Percentiles rank a stretch among this genome's conserved stretches.
Evolutionary conservation across 2,113 vertebrate genomes (phyloP).

Genomic region (Pristiophorus japonicus): DNA sequence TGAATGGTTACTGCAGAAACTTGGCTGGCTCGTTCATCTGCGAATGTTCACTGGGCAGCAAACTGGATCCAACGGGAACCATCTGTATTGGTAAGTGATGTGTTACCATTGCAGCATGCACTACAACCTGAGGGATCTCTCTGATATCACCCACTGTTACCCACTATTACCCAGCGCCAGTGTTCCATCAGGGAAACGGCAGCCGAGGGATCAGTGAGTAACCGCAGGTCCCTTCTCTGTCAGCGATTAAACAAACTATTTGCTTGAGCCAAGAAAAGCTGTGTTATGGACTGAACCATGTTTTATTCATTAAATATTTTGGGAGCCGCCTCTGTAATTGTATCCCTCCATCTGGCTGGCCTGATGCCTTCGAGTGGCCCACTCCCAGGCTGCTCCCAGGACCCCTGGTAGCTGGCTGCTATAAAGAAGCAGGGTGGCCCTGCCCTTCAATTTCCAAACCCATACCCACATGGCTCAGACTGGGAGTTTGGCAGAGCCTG

Average conservation of each 20-base stretch:
- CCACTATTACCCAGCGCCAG: not conserved
- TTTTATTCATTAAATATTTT: not conserved
- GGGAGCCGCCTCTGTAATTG: not conserved
- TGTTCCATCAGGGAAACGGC: not conserved
- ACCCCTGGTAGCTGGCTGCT: not conserved
- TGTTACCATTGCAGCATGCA: not conserved
- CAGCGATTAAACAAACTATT: not conserved
- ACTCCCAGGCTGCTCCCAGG: not conserved
- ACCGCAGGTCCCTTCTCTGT: not conserved
- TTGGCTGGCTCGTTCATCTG: conserved; percentile 80
- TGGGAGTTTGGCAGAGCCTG: not conserved
- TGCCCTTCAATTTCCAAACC: not conserved
- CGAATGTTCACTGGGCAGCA: conserved; percentile 81
- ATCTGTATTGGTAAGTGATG: conserved; percentile 77
- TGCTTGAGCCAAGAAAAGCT: not conserved
- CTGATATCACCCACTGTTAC: not conserved
- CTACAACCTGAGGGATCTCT: not conserved
- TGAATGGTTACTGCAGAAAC: conserved; percentile 80
- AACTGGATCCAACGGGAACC: conserved; percentile 78
- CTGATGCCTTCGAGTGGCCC: not conserved
- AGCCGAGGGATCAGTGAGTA: not conserved
- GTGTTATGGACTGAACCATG: not conserved
- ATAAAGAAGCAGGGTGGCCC: not conserved
- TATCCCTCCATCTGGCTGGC: not conserved
- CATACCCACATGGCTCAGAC: not conserved